Conservation (phyloP, 2,113 vertebrate genomes). For the Vanacampus margaritifer region DNA sequence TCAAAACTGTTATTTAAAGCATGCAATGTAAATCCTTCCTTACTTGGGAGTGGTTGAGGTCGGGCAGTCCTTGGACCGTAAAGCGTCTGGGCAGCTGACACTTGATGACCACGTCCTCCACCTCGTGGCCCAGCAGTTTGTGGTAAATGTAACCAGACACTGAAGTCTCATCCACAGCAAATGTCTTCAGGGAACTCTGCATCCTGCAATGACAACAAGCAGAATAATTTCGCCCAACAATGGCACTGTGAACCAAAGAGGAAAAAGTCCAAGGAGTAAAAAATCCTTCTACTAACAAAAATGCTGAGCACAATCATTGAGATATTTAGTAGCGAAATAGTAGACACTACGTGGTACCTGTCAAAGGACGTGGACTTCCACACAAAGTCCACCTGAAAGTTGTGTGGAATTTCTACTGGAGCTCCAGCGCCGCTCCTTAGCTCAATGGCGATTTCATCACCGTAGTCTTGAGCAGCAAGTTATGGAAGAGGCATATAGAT, state of each 20-base stretch:
- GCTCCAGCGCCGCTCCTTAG: constrained; percentile 93
- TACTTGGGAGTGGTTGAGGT: constrained; percentile 99
- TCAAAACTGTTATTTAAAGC: no score
- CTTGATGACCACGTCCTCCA: constrained; percentile 98
- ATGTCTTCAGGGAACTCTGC: constrained; percentile 96
- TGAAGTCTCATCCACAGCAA: constrained; percentile 95
- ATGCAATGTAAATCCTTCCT: background rate
- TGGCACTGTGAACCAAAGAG: no score
- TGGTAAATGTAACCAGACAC: constrained; percentile 99
- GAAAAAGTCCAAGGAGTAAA: no score
- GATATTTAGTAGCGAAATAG: no score
- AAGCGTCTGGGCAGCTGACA: constrained; percentile 98
- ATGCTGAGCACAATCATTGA: background rate
- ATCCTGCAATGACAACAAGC: constrained; percentile 72
- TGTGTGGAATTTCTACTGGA: constrained; percentile 93
- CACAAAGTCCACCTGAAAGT: constrained; percentile 98
- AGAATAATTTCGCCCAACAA: no score
- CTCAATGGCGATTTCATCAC: constrained; percentile 98
- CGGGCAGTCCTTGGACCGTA: constrained; percentile 93
- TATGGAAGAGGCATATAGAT: constrained; percentile 55
- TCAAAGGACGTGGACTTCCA: constrained; percentile 99
- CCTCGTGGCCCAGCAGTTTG: constrained; percentile 94
- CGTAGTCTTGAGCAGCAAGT: constrained; percentile 79
- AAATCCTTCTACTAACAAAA: no score
- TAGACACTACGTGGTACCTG: constrained; percentile 69